These are phyloP conservation scores for Rotaria macrura DNA, from an alignment of 2,888 invertebrate genomes.

Conservation along the genomic window DNA sequence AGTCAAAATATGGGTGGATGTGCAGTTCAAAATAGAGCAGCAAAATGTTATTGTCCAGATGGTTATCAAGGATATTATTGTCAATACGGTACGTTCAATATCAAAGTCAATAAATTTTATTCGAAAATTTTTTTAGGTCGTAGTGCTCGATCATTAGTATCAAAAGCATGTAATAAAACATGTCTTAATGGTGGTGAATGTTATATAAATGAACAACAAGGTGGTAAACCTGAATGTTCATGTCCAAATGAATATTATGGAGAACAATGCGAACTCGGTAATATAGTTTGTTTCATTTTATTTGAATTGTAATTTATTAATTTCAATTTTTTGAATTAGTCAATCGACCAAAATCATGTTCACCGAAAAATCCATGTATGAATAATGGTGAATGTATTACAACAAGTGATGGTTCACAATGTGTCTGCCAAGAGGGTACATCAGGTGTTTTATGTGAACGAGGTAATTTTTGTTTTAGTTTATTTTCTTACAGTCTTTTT, in stretches of 20 bases:
- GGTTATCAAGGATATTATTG: neutral
- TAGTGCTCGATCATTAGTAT: neutral
- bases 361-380: constrained; percentile 5
- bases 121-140: neutral
- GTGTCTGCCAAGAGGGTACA: neutral
- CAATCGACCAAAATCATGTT: neutral
- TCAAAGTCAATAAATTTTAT: too few relatives aligned
- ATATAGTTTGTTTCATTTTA: neutral
- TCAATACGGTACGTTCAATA: neutral
- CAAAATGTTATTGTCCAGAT: constrained; percentile 3
- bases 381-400: neutral
- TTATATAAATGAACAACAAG: neutral
- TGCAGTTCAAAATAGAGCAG: neutral
- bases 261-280: neutral
- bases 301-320: neutral
- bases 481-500: too few relatives aligned
- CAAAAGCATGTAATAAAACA: neutral
- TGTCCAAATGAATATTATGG: constrained; percentile 16
- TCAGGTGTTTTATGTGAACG: neutral
- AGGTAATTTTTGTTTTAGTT: neutral
- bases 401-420: neutral
- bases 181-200: neutral
- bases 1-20: neutral
- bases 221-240: neutral
- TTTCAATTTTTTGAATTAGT: neutral